phyloP scores from a whole-genome alignment of 2,113 vertebrate genomes.

The Platycercus adscitus region DNA sequence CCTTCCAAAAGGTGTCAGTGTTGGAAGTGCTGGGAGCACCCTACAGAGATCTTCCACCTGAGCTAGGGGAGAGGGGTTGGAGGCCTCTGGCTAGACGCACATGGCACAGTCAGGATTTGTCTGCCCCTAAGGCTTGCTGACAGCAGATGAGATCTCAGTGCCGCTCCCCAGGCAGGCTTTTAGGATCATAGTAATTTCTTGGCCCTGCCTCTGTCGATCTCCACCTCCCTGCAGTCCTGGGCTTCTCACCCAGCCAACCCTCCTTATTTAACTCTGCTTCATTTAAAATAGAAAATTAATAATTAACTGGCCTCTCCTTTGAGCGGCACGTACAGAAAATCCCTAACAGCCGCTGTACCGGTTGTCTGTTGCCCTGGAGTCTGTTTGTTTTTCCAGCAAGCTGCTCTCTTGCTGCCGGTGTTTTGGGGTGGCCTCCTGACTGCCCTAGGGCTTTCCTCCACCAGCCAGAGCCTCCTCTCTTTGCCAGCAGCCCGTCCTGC shows the following conservation, averaged over 20 bases:
- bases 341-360: neutral
- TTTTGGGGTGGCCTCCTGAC: neutral
- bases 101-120: fast-evolving
- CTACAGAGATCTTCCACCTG: neutral
- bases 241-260: neutral
- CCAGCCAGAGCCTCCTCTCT: neutral
- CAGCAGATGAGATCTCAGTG: fast-evolving
- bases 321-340: neutral
- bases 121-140: neutral
- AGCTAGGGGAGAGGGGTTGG: neutral
- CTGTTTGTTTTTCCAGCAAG: neutral
- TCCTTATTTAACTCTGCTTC: neutral
- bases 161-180: fast-evolving
- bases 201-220: neutral
- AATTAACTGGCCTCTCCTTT: neutral
- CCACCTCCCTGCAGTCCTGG: fast-evolving
- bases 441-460: neutral
- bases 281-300: neutral
- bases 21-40: neutral
- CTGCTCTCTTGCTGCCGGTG: neutral
- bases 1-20: neutral
- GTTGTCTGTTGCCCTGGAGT: neutral
- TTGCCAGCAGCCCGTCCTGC: neutral
- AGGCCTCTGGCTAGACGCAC: neutral
- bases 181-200: neutral